Base-by-base conservation (phyloP, 2,797 vertebrate species). In the Microctenopoma steveboyesi region DNA sequence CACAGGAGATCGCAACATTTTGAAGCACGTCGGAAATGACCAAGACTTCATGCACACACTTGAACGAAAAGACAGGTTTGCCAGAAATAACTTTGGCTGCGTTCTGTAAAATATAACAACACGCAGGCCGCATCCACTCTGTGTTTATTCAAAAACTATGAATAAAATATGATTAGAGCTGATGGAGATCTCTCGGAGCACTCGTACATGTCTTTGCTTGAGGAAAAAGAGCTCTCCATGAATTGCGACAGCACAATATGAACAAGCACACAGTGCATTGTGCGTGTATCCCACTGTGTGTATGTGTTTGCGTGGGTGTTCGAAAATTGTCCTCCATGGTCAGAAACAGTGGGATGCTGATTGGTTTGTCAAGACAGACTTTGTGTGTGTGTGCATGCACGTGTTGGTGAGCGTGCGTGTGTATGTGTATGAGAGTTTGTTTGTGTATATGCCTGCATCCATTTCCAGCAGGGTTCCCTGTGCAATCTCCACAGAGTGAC, bases 91-190 rank as follows among this genome's bases (percentile, higher is more conserved):
- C 85, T 81, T 76, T 65, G 75, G 76, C 78, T 71, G 64, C 54
- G 49, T 68, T 82, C 76, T 73, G 70, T 77, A 58, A 87, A 80
- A 90, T 70, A 79, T 74, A 84, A 86, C n/a, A 33, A 80, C 77
- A 86, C 84, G 81, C 72, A 79, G 61, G 75, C 88, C 83, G 83
- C 80, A 76, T 83, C 72, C 71, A 76, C 75, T 88, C 83, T 92
- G 85, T 88, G 79, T 89, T 87, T 84, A 74, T 81, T 84, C 69
- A 69, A 63, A 77, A 86, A 69, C 69, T 60, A 87, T 92, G 79
- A 91, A 91, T 91, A 91, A 92, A 91, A 90, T 69, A 93, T 90
- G 83, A 83, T 54, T 64, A 69, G 59, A 84, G 83, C 74, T 27
- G 47, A 83, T 74, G 80, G 84, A 85, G 89, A 90, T 65, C 52